A percentile compares a stretch with the other conserved stretches of the same genome.
These are phyloP conservation scores for Laterallus jamaicensis DNA, from an alignment of 2,113 vertebrate species.

Conservation along the genomic window DNA sequence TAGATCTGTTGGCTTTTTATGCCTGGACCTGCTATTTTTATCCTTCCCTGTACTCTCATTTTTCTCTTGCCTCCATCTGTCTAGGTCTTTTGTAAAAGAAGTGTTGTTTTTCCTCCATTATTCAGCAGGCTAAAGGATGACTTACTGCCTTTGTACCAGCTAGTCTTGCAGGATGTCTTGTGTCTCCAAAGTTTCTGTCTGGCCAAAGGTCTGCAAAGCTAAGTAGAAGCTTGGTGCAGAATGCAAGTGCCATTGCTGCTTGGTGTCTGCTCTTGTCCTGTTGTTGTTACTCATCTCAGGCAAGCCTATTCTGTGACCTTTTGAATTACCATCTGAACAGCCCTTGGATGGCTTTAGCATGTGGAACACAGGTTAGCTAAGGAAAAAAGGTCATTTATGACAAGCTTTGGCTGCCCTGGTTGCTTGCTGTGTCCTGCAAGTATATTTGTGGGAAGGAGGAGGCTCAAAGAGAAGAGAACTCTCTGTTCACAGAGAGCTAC, in stretches of 20 bases:
- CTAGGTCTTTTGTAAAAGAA: neutral
- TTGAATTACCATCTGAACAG: neutral
- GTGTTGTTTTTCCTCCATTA: neutral
- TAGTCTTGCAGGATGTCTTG: neutral
- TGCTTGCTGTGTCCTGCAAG: neutral
- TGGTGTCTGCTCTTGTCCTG: neutral
- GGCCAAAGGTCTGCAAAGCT: neutral
- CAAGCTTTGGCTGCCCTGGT: neutral
- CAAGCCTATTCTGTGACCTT: neutral
- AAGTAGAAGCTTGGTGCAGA: neutral
- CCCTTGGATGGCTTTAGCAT: neutral
- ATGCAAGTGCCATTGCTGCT: neutral
- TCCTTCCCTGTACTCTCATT: neutral
- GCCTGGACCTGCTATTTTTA: neutral
- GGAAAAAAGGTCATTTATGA: neutral
- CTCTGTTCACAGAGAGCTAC: neutral
- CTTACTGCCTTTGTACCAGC: neutral
- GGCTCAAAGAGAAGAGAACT: neutral
- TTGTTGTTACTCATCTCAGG: neutral
- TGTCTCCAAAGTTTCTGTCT: neutral
- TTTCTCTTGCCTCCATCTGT: neutral
- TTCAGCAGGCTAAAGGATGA: neutral
- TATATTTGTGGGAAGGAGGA: neutral
- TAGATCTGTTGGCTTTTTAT: neutral
- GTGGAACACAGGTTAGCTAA: neutral